These are phyloP conservation scores for Heteronetta atricapilla DNA, from an alignment of 2,113 vertebrate genomes.

Conservation along the genomic window DNA sequence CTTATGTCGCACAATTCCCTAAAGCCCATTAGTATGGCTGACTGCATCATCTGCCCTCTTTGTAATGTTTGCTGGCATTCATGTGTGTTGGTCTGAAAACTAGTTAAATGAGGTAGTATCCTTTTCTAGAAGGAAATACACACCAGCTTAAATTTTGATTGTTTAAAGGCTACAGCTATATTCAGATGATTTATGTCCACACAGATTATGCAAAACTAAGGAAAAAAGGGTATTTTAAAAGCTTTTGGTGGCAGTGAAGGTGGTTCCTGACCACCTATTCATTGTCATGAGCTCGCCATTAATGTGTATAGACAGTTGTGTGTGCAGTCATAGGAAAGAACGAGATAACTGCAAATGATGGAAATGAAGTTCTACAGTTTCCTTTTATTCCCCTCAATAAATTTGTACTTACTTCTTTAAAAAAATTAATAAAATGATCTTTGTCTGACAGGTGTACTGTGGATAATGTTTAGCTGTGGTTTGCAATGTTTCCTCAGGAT, in stretches of 20 bases:
- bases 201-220: background rate
- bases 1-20: background rate
- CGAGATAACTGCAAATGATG: constrained; percentile 5
- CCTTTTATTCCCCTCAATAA: background rate
- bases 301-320: background rate
- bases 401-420: constrained; percentile 1
- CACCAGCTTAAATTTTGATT: background rate
- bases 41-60: background rate
- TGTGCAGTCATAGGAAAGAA: constrained; percentile 18
- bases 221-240: background rate
- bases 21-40: background rate
- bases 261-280: background rate
- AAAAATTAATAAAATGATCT: background rate
- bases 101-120: background rate
- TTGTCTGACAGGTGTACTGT: background rate
- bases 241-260: background rate
- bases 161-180: background rate
- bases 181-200: background rate
- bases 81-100: background rate
- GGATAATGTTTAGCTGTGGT: background rate
- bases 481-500: background rate
- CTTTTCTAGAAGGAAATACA: background rate
- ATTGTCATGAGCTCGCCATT: background rate
- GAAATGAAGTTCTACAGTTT: background rate
- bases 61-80: background rate